These are phyloP conservation scores for Sebastes umbrosus DNA, from an alignment of 2,797 vertebrate genomes.

Conservation along the genomic window DNA sequence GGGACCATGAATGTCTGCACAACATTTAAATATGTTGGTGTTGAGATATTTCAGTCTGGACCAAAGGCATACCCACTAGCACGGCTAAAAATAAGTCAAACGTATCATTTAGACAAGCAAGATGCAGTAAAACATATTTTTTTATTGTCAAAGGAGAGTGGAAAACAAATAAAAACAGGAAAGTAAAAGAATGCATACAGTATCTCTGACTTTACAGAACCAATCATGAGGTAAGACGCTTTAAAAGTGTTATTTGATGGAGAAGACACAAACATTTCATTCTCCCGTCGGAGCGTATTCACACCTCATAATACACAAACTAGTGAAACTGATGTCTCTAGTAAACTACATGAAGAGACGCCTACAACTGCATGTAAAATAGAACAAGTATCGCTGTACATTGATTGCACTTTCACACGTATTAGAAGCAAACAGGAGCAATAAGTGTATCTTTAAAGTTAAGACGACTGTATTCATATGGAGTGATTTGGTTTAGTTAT, in stretches of 20 bases:
- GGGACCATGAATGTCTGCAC: background rate
- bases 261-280: constrained; percentile 18
- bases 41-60: background rate
- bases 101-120: background rate
- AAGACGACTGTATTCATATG: background rate
- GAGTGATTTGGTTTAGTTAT: constrained; percentile 18
- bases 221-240: constrained; percentile 42
- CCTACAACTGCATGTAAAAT: constrained; percentile 2
- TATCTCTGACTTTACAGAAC: constrained; percentile 24
- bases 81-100: background rate
- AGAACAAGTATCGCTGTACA: constrained; percentile 38
- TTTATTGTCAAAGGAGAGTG: constrained; percentile 63
- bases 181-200: constrained; percentile 21
- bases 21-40: background rate
- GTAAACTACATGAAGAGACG: constrained; percentile 23
- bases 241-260: constrained; percentile 22
- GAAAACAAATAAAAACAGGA: constrained; percentile 43
- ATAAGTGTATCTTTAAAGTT: background rate
- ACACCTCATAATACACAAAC: constrained; percentile 12
- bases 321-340: constrained; percentile 3
- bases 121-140: constrained; percentile 1
- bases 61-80: background rate
- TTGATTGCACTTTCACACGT: constrained; percentile 58
- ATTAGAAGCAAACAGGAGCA: constrained; percentile 5
- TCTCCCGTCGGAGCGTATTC: background rate